Evolutionary conservation across 2,797 vertebrate species (phyloP).

Genomic region (Pampus argenteus): DNA sequence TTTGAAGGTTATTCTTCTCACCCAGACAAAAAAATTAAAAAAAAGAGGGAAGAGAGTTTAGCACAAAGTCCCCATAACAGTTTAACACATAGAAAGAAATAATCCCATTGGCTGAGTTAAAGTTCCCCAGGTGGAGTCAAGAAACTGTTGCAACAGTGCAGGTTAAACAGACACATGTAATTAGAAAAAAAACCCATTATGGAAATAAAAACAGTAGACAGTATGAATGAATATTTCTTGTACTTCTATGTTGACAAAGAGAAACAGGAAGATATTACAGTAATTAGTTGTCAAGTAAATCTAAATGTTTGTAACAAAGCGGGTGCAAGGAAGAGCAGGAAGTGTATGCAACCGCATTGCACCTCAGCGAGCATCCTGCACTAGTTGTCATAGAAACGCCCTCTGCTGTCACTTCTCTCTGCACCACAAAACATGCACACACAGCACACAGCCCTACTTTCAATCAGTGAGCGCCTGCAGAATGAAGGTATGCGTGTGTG

Average conservation of each 20-base stretch:
- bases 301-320: too few relatives aligned
- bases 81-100: constrained; percentile 5
- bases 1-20: neutral
- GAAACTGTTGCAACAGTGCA: neutral
- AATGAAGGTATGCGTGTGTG: constrained; percentile 2
- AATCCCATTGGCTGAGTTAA: neutral
- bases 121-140: neutral
- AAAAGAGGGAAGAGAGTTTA: neutral
- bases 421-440: constrained; percentile 49
- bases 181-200: too few relatives aligned
- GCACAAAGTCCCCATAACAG: neutral
- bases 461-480: constrained; percentile 12
- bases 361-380: constrained; percentile 65
- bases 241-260: neutral
- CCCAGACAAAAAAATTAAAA: neutral
- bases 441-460: constrained; percentile 16
- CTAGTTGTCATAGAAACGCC: constrained; percentile 67
- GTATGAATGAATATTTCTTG: neutral
- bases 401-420: constrained; percentile 3
- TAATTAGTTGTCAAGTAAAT: too few relatives aligned
- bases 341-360: constrained; percentile 78
- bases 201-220: too few relatives aligned
- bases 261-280: neutral
- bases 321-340: constrained; percentile 74
- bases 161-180: neutral